Evolutionary conservation across 2,113 vertebrate species (phyloP).

Genomic region (Pseudorhombus dupliciocellatus): DNA sequence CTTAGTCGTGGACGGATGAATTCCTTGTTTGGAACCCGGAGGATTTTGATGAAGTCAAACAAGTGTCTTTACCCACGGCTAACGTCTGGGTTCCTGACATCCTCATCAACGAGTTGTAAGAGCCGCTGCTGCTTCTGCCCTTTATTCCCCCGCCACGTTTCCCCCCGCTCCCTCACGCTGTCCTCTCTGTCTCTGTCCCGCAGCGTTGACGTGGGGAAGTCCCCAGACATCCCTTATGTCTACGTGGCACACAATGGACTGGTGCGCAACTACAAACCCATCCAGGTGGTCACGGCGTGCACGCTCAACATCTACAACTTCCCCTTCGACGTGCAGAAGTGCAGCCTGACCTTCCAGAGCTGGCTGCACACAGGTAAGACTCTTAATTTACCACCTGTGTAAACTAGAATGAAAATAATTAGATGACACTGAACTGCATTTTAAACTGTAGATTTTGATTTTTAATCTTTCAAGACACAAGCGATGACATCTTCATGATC

Average conservation of each 20-base stretch:
- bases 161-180: accelerated
- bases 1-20: slow-evolving; percentile 92
- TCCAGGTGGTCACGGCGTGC: slow-evolving; percentile 95
- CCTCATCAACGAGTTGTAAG: slow-evolving; percentile 98
- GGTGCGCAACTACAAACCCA: slow-evolving; percentile 95
- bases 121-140: slow-evolving; percentile 1
- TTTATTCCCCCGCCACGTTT: not conserved
- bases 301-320: slow-evolving; percentile 98
- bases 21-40: slow-evolving; percentile 93
- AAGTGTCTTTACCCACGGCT: slow-evolving; percentile 88
- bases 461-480: too few species aligned
- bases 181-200: not conserved
- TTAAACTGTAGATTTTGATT: too few species aligned
- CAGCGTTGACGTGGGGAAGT: slow-evolving; percentile 96
- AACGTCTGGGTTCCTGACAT: slow-evolving; percentile 97
- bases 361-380: slow-evolving; percentile 94
- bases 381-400: too few species aligned
- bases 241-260: slow-evolving; percentile 87
- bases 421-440: too few species aligned
- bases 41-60: slow-evolving; percentile 89
- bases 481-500: too few species aligned
- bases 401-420: too few species aligned
- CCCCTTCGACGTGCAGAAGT: slow-evolving; percentile 97
- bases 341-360: slow-evolving; percentile 96
- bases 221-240: slow-evolving; percentile 92